phyloP scores from a whole-genome alignment of 2,888 invertebrate species.

The Ectobius pallidus region DNA sequence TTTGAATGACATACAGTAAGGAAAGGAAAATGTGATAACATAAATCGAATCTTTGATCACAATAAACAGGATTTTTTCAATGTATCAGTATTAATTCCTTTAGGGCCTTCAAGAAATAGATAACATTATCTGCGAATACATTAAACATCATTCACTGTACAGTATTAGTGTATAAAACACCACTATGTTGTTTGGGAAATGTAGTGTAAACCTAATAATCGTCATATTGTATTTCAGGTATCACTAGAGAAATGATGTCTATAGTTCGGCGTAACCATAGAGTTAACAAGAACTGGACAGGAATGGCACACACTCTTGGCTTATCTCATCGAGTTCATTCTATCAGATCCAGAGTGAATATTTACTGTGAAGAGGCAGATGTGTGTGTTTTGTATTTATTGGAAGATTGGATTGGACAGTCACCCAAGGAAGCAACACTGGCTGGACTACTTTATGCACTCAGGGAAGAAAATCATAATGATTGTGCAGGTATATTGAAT shows the following conservation, averaged over 20 bases:
- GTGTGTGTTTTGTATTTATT: constrained; percentile 36
- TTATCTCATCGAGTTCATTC: constrained; percentile 14
- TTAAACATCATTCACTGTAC: too few relatives aligned
- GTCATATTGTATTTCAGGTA: constrained; percentile 17
- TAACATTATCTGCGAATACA: too few relatives aligned
- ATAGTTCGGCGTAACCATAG: constrained; percentile 36
- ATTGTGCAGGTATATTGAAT: constrained; percentile 34
- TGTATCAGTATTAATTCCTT: too few relatives aligned
- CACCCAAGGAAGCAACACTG: constrained; percentile 31
- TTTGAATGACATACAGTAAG: too few relatives aligned
- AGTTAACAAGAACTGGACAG: constrained; percentile 31
- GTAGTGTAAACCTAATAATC: too few relatives aligned
- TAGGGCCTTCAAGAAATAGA: too few relatives aligned
- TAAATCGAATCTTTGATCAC: too few relatives aligned
- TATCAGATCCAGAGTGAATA: constrained; percentile 27
- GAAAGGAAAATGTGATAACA: too few relatives aligned
- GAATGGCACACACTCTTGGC: constrained; percentile 36
- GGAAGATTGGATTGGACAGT: constrained; percentile 36
- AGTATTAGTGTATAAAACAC: too few relatives aligned
- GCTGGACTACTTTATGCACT: constrained; percentile 29
- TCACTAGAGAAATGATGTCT: constrained; percentile 36
- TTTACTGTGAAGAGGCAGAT: constrained; percentile 33
- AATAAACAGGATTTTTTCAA: too few relatives aligned
- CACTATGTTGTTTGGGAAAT: too few relatives aligned
- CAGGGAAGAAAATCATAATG: constrained; percentile 34